Evolutionary conservation across 2,888 invertebrate species (phyloP), one percentile per base, ranked within the genome.

Genomic region (Cecidostiba fungosa): DNA sequence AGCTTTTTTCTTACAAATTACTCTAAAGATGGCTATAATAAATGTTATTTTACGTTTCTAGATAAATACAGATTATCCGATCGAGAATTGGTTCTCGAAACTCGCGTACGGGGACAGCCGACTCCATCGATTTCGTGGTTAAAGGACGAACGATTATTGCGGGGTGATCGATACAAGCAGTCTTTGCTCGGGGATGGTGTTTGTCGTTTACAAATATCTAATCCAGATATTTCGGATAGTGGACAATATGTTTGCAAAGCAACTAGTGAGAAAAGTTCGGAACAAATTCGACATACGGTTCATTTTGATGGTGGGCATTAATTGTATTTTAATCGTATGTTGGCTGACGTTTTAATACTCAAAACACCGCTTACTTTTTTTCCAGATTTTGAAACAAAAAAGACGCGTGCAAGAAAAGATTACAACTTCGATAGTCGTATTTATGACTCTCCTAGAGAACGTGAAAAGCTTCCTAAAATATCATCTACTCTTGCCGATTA

Each of bases 231-330:
- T 43, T 95, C 94, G 62, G 97, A 97, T 91, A 96, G 95, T 82
- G 97, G 97, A 54, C 94, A 95, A 85, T 97, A 97, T 91, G 95
- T 95, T 0, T 97, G 97, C 90, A 95, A 95, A 90, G 97, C 97
- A 0, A 96, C 96, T 90, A 97, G 96, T 91, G 95, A 95, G 4
- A 94, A 95, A 4, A 90, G 88, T 82, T 95, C 95, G 36, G 97
- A 97, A 89, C 96, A 97, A 91, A 96, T 97, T 72, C 95, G 95
- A 0, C 96, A 97, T 89, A 94, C 95, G 69, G 96, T 97, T 36
- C 95, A 95, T 88, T 97, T 97, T 90, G 94, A 95, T 89, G 96
- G 96, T 94, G 93, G 6, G 94, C 29, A 72, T 77, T 47, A 39
- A 19, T 14, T 26, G 14, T 79, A 59, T 47, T 39, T 47, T n/a